Conservation (phyloP, 2,797 vertebrate genomes). For the Sciaenops ocellatus region DNA sequence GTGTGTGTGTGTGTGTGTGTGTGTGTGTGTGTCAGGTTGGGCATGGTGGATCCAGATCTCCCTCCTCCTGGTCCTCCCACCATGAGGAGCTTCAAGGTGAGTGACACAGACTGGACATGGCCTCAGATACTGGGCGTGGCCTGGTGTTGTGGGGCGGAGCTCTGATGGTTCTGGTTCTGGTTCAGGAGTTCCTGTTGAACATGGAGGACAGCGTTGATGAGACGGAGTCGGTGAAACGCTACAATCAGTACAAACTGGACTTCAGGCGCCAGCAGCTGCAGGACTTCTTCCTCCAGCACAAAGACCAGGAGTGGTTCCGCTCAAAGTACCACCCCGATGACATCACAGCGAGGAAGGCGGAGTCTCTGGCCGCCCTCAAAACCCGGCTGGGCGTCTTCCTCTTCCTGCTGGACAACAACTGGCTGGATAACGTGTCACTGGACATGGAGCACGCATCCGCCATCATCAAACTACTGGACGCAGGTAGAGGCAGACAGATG, state of each 20-base stretch:
- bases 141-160: too few species aligned
- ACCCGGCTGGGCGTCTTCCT: constrained; percentile 88
- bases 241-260: constrained; percentile 95
- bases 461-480: constrained; percentile 92
- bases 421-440: constrained; percentile 88
- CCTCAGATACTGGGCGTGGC: too few species aligned
- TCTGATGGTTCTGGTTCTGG: too few species aligned
- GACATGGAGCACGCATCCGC: constrained; percentile 89
- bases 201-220: constrained; percentile 92
- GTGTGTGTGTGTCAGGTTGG: constrained; percentile 80
- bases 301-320: constrained; percentile 95
- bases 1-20: neutral
- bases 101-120: neutral
- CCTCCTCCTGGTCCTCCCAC: constrained; percentile 85
- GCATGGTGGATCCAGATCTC: constrained; percentile 88
- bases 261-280: constrained; percentile 95
- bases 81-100: constrained; percentile 91
- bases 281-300: constrained; percentile 94
- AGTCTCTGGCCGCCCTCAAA: constrained; percentile 87
- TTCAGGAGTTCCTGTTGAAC: constrained; percentile 87
- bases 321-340: constrained; percentile 94
- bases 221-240: constrained; percentile 93
- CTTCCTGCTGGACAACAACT: constrained; percentile 89
- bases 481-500: constrained; percentile 77
- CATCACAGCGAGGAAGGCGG: constrained; percentile 86